Conservation (phyloP, 2,113 vertebrate genomes). For the Centropristis striata region DNA sequence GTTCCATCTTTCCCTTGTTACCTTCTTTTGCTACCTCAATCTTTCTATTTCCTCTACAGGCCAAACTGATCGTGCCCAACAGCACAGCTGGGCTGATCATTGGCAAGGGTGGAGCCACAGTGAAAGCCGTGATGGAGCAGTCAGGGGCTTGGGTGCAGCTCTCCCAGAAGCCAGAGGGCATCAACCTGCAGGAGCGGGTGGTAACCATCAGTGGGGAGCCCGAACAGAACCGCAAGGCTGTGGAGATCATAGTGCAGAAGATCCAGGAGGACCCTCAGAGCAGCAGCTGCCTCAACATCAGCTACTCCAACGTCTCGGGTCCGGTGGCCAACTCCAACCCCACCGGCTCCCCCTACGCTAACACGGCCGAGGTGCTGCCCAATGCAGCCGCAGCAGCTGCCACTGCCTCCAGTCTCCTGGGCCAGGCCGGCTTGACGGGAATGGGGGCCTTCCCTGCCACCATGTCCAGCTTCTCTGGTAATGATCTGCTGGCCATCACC, state of each 20-base stretch:
- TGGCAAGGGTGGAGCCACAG: conserved; percentile 93
- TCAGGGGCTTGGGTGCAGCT: conserved; percentile 97
- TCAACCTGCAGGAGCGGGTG: conserved; percentile 95
- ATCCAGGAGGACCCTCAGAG: conserved; percentile 97
- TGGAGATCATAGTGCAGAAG: conserved; percentile 96
- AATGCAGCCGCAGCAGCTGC: conserved; percentile 89
- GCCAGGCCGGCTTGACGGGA: conserved; percentile 90
- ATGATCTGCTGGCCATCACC: conserved; percentile 95
- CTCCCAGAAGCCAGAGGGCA: conserved; percentile 95
- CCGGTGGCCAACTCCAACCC: conserved; percentile 97
- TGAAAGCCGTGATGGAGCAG: conserved; percentile 96
- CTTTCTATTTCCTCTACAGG: conserved; percentile 84
- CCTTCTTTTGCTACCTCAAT: conserved; percentile 57
- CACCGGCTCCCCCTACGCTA: conserved; percentile 95
- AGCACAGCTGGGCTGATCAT: conserved; percentile 96
- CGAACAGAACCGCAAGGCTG: conserved; percentile 93
- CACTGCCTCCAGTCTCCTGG: conserved; percentile 91
- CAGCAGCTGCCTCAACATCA: conserved; percentile 96
- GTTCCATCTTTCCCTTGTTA: conserved; percentile 43
- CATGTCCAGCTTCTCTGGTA: conserved; percentile 93
- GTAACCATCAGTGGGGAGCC: conserved; percentile 95
- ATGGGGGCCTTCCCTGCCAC: conserved; percentile 91
- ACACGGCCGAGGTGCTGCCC: conserved; percentile 91
- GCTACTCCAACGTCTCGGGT: conserved; percentile 94
- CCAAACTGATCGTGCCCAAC: conserved; percentile 95